Percentiles rank a stretch among this genome's conserved stretches.
Evolutionary conservation across 2,113 vertebrate species (phyloP).

Genomic region (Phoenicopterus ruber): DNA sequence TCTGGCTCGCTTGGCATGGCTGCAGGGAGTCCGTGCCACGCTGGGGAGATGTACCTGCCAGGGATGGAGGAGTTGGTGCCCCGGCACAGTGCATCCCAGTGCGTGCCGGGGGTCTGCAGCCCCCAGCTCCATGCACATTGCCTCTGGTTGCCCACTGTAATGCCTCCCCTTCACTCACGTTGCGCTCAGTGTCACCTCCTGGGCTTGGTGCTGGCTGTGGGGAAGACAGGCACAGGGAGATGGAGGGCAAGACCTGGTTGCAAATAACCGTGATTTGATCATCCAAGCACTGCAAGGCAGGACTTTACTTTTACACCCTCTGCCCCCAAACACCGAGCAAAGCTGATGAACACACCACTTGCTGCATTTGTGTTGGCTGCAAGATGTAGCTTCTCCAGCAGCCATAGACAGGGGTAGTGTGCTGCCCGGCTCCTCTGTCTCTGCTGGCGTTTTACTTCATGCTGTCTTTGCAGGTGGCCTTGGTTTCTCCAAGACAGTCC

Average conservation of each 20-base stretch:
- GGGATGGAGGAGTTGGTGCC: not conserved
- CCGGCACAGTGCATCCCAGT: accelerated
- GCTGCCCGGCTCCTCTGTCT: not conserved
- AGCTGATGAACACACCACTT: not conserved
- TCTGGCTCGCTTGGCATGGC: not conserved
- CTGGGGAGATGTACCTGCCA: not conserved
- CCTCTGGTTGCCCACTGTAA: not conserved
- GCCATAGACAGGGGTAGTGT: not conserved
- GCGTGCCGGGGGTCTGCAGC: accelerated
- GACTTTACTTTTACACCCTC: not conserved
- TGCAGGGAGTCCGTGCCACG: not conserved
- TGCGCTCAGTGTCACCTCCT: not conserved
- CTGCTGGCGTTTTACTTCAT: not conserved
- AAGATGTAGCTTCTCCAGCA: not conserved
- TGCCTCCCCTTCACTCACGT: not conserved
- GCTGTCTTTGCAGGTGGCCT: not conserved
- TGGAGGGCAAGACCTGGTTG: not conserved
- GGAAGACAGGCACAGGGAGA: not conserved
- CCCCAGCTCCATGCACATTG: not conserved
- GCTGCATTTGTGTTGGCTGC: not conserved
- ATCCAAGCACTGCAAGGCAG: not conserved
- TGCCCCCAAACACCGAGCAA: not conserved
- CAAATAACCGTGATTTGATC: not conserved
- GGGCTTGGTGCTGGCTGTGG: not conserved
- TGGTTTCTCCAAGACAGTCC: not conserved